Base-by-base conservation (phyloP, 1,140 invertebrate species). In the Rhagoletis zephyria region DNA sequence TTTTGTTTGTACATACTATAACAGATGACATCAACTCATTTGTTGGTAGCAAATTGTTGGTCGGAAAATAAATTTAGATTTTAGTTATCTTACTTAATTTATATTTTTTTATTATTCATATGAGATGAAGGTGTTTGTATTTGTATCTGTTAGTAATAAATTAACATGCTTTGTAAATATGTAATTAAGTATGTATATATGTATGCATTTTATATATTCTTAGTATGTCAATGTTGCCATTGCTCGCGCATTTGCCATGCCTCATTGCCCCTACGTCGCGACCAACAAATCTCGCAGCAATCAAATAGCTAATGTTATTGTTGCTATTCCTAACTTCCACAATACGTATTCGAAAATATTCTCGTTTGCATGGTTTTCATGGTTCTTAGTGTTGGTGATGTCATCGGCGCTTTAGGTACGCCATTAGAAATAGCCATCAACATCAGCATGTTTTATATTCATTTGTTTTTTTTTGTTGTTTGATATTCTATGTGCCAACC, bases 191-290 rank as follows among this genome's bases (percentile, higher is more conserved):
- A 30, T 30, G 30, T 30, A 30, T 1, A 30, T 30, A 56, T 56
- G 51, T 56, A 7, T 56, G 51, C 3, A 56, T 56, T 56, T 0
- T 56, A n/a, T 63, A 6, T 14, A 63, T 74, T 67, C 40, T 48
- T 74, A 74, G 74, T 81, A 10, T 81, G 74, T 81, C 74, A 81
- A 81, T 81, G 74, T 56, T 81, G 74, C 19, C 48, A 19, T n/a
- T 56, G 74, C 48, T n/a, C 74, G 74, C 74, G 74, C 74, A 56
- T 81, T 81, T 81, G 45, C 74, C 56, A 81, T 56, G 74, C 48
- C 74, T 81, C 48, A 81, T 81, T 81, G 74, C 48, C 74, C 30
- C 30, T 30, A 30, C 30, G 65, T 42, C 65, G 65, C 30, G 65
- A 30, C 30, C 30, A 30, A 30, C 65, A 67, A 19, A 45, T 74